These are phyloP conservation scores for Erinaceus europaeus DNA, from an alignment of 2,113 vertebrate species.

Conservation along the genomic window DNA sequence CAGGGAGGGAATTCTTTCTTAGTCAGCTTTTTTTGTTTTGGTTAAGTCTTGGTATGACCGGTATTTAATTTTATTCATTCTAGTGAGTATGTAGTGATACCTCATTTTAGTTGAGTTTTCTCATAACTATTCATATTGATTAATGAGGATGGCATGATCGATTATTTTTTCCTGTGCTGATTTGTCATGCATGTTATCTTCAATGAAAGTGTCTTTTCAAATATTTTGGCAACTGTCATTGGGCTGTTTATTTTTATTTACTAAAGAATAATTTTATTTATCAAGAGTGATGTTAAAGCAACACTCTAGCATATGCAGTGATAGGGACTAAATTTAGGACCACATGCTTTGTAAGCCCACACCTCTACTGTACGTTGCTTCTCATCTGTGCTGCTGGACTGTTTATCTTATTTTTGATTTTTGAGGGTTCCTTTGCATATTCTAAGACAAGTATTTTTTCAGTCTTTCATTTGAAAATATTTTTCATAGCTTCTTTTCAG, in stretches of 20 bases:
- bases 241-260: neutral
- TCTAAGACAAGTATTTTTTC: neutral
- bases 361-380: no score
- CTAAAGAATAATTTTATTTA: no score
- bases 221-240: constrained; percentile 8
- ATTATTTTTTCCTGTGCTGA: neutral
- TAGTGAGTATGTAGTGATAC: neutral
- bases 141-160: neutral
- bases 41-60: neutral
- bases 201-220: neutral
- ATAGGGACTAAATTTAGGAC: no score
- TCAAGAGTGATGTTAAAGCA: no score
- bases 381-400: no score
- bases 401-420: neutral
- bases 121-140: neutral
- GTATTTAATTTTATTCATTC: neutral
- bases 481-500: constrained; percentile 2
- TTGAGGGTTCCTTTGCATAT: neutral
- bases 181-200: neutral
- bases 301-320: no score
- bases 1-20: neutral
- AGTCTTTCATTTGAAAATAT: neutral
- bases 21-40: neutral
- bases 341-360: no score
- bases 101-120: neutral